phyloP scores from a whole-genome alignment of 2,113 vertebrate genomes.

The Oreotrochilus melanogaster region DNA sequence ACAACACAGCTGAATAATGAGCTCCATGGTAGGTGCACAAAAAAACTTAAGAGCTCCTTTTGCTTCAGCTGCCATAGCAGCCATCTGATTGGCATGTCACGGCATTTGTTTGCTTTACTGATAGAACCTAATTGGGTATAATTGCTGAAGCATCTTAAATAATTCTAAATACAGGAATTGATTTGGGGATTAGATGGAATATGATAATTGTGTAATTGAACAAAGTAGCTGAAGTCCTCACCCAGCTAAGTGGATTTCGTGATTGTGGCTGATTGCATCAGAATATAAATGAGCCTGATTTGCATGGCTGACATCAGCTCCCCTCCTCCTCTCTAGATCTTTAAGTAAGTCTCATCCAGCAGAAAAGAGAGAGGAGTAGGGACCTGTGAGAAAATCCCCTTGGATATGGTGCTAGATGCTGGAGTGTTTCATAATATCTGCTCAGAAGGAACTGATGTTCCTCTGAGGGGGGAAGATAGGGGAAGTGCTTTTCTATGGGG shows the following conservation, averaged over 20 bases:
- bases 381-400: background rate
- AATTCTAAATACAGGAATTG: conserved; percentile 76
- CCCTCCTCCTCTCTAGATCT: background rate
- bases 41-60: background rate
- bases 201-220: conserved; percentile 75
- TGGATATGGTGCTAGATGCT: background rate
- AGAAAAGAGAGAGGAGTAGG: background rate
- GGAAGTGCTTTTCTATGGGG: background rate
- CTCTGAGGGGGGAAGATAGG: background rate
- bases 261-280: conserved; percentile 72
- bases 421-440: accelerated
- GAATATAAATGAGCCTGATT: conserved; percentile 70
- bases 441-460: background rate
- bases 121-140: conserved; percentile 67
- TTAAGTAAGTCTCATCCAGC: background rate
- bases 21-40: background rate
- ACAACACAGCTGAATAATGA: background rate
- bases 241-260: conserved; percentile 64
- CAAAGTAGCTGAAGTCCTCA: conserved; percentile 68
- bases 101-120: conserved; percentile 70
- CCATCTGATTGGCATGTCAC: conserved; percentile 36
- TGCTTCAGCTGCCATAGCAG: conserved; percentile 38
- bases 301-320: conserved; percentile 26
- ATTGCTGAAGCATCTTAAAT: conserved; percentile 73
- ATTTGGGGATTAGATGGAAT: conserved; percentile 75